A percentile compares a stretch with the other conserved stretches of the same genome.
These are phyloP conservation scores for Danionella cerebrum DNA, from an alignment of 2,113 vertebrate species.

Conservation along the genomic window DNA sequence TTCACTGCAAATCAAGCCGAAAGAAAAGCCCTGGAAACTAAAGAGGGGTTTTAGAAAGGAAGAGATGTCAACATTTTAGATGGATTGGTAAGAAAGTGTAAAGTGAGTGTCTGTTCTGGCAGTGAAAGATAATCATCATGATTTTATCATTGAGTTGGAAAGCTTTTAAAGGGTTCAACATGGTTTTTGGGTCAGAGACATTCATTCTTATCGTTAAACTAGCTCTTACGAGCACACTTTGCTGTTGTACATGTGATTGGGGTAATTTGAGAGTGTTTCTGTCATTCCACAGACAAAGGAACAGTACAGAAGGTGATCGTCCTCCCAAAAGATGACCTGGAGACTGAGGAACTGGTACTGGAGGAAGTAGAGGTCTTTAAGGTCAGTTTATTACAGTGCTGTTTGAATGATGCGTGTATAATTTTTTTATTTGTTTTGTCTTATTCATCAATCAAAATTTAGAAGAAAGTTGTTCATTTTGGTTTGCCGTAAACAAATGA, in stretches of 20 bases:
- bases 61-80: neutral
- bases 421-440: no score
- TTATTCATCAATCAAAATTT: no score
- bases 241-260: no score
- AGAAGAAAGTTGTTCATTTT: no score
- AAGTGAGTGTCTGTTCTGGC: neutral
- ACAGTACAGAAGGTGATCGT: conserved; percentile 97
- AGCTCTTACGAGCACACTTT: neutral
- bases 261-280: no score
- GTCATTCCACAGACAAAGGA: conserved; percentile 73
- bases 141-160: neutral
- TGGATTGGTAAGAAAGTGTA: neutral
- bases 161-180: no score
- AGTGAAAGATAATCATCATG: neutral
- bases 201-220: neutral
- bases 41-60: conserved; percentile 1
- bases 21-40: conserved; percentile 9
- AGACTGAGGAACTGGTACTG: conserved; percentile 90
- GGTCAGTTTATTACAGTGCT: conserved; percentile 62
- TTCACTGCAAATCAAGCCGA: no score
- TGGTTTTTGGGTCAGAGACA: neutral
- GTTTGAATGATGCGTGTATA: no score
- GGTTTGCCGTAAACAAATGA: no score
- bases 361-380: conserved; percentile 97
- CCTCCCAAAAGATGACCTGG: conserved; percentile 88